A percentile compares a stretch with the other conserved stretches of the same genome.
Conservation (phyloP, 2,888 invertebrate genomes). For the Plemyria rubiginata region DNA sequence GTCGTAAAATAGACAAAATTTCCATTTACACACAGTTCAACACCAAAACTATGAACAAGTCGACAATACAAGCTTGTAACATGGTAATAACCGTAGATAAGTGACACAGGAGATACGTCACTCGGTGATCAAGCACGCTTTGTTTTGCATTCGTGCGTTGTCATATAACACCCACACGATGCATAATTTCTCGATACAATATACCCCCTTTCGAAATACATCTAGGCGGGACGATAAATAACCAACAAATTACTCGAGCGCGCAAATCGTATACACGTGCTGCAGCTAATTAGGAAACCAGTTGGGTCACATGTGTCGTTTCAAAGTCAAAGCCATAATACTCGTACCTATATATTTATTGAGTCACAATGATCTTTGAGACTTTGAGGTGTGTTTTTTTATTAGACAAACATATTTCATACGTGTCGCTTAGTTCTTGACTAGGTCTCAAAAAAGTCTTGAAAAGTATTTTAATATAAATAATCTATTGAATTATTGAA, state of each 20-base stretch:
- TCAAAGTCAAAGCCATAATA: too few relatives aligned
- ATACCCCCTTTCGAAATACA: constrained; percentile 73
- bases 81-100: constrained; percentile 33
- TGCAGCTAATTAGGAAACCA: constrained; percentile 1
- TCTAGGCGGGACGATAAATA: constrained; percentile 74
- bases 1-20: constrained; percentile 20
- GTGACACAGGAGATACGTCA: constrained; percentile 36
- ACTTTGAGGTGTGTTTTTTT: too few relatives aligned
- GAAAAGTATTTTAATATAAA: too few relatives aligned
- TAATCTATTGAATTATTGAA: too few relatives aligned
- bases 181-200: constrained; percentile 80
- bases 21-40: constrained; percentile 12
- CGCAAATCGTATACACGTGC: constrained; percentile 49
- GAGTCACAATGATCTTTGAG: too few relatives aligned
- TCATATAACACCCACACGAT: constrained; percentile 77
- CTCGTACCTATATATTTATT: too few relatives aligned
- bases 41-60: constrained; percentile 15
- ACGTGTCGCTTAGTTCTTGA: too few relatives aligned
- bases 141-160: constrained; percentile 72
- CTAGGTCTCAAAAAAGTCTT: too few relatives aligned
- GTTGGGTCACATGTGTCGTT: constrained; percentile 7
- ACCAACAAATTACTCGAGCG: constrained; percentile 77
- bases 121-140: constrained; percentile 47
- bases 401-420: too few relatives aligned
- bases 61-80: constrained; percentile 26